Percentiles rank a stretch among this genome's conserved stretches.
Evolutionary conservation across 2,888 invertebrate genomes (phyloP).

Genomic region (Eupithecia vulgata): DNA sequence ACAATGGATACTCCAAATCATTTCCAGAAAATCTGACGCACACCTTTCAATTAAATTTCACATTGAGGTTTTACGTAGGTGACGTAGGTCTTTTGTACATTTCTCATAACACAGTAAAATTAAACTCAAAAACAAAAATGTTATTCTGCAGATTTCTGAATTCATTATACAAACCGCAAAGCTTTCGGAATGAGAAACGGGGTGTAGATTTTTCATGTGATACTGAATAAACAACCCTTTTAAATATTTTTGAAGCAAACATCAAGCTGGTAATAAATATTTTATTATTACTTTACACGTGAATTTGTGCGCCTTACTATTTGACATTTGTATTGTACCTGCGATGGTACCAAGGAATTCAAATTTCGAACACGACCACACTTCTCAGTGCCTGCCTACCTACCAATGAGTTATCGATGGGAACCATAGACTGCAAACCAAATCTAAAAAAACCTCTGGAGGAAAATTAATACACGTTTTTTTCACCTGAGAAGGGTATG

Average conservation of each 20-base stretch:
- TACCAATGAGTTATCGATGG: neutral
- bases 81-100: neutral
- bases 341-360: neutral
- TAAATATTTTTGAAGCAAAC: neutral
- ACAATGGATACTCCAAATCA: neutral
- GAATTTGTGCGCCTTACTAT: neutral
- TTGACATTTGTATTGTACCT: neutral
- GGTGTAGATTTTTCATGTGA: neutral
- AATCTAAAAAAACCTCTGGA: too few species aligned
- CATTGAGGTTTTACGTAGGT: neutral
- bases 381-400: neutral
- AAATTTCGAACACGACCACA: neutral
- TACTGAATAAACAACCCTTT: conserved; percentile 8
- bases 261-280: neutral
- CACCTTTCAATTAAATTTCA: neutral
- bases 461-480: neutral
- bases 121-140: neutral
- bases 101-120: neutral
- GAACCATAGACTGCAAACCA: neutral
- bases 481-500: too few species aligned
- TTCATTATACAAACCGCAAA: conserved; percentile 13
- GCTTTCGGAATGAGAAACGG: neutral
- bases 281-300: neutral
- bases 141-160: neutral
- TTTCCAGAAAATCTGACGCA: neutral